Evolutionary conservation across 2,113 vertebrate species (phyloP).

Genomic region (Pelodiscus sinensis): DNA sequence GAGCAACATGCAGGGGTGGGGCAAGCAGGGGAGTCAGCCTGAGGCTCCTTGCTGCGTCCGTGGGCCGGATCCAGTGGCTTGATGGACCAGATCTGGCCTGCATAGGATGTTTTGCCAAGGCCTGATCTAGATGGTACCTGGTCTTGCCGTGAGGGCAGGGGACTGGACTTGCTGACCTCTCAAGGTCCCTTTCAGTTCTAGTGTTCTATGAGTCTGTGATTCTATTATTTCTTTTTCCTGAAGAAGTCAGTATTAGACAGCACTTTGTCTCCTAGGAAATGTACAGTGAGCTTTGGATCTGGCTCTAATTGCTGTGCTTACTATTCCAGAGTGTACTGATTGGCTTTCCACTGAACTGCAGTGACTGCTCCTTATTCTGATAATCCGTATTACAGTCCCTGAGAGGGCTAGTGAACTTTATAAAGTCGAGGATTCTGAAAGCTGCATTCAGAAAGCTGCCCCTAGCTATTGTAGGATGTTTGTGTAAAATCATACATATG

Average conservation of each 20-base stretch:
- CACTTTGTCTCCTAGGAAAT: not conserved
- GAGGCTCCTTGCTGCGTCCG: too few relatives aligned
- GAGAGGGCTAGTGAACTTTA: not conserved
- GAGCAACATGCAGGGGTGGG: too few relatives aligned
- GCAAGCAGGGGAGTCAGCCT: too few relatives aligned
- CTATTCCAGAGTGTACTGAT: not conserved
- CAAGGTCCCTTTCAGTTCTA: too few relatives aligned
- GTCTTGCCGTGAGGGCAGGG: too few relatives aligned
- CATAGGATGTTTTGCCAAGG: too few relatives aligned
- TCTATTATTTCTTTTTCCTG: not conserved
- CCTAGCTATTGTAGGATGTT: not conserved
- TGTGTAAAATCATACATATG: not conserved
- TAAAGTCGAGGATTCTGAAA: not conserved
- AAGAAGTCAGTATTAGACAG: not conserved
- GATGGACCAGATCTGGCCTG: too few relatives aligned
- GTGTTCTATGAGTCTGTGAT: too few relatives aligned
- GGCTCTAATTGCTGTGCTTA: rapidly evolving
- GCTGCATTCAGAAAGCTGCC: not conserved
- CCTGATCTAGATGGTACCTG: too few relatives aligned
- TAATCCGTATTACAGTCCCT: not conserved
- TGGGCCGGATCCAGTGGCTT: too few relatives aligned
- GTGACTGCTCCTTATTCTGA: not conserved
- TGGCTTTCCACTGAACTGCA: not conserved
- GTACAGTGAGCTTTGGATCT: not conserved
- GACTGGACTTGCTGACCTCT: too few relatives aligned